Evolutionary conservation across 1,140 invertebrate genomes (phyloP), one percentile per base, ranked within the genome.

Genomic region (Sarcophaga bullata): DNA sequence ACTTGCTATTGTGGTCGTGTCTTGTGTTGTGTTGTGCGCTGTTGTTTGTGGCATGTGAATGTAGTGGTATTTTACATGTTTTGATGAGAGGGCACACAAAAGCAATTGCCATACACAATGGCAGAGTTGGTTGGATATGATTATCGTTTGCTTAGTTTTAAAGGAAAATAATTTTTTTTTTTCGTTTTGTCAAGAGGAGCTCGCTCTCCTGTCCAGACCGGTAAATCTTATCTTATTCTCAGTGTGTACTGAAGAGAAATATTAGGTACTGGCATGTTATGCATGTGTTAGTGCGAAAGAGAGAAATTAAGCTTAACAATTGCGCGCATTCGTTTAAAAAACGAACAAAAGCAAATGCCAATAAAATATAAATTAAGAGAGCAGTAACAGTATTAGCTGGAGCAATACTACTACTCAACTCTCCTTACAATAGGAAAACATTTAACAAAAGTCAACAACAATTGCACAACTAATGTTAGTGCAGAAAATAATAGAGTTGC

Each of bases 1-100:
- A 9, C 47, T 17, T 17, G 80, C 9, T 8, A 68, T 75, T n/a
- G 86, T 88, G 6, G 54, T 62, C 54, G 54, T 62, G 10, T 2
- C 25, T 37, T 37, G 25, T 37, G 0, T 68, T 68, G 54, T 62
- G 11, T 5, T 62, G 62, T 25, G n/a, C 19, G 6, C 5, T 17
- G 62, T n/a, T 68, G 17, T 68, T 25, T 68, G 25, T 37, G 4
- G 25, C 25, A 37, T 37, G 25, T 58, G 7, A 58, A n/a, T 13
- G 54, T 58, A 13, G 13, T 58, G 15, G 54, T 58, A n/a, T 58
- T 58, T 6, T 58, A 15, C 3, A 15, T 58, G 17, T 19, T 3
- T 6, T 68, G n/a, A 9, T 68, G 62, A 68, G 62, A 19, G 17
- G 62, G 19, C 19, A 68, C 62, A 62, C 54, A 68, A 68, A 17